Evolutionary conservation across 1,140 invertebrate genomes (phyloP), one percentile per base, ranked within the genome.

Genomic region (Rhyzopertha dominica): DNA sequence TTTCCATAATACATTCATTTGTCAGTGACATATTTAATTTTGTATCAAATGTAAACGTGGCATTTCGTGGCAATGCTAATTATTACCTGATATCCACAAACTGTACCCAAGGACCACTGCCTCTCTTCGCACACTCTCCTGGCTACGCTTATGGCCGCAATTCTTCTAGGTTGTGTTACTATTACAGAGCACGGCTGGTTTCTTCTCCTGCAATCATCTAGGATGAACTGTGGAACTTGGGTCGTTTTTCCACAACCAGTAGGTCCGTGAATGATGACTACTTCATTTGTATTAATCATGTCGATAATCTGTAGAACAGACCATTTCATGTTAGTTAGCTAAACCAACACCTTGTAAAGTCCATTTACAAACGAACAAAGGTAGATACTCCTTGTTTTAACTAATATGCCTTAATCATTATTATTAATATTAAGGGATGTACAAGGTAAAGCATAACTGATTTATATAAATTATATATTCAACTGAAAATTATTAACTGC

Each of bases 141-240:
- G 3, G 94, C 85, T 22, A 97, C 78, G 32, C 87, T 87, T 12
- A 95, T 82, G 2, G 94, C 90, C 14, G 92, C 88, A 50, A 98
- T 85, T 60, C 87, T 78, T 5, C 94, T 75, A 0, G 95, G 94
- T 63, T 98, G 90, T 0, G 91, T 90, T 17, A 92, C 83, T 22
- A 93, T 79, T 58, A 98, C 92, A 54, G 83, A 84, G 59, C 77
- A 80, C 37, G 71, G 65, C 29, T 67, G 65, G 13, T 72, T 73
- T 10, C 74, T 72, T 8, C 74, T 66, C 35, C 69, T 74, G 61
- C 77, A 79, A 43, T 81, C 69, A 65, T 95, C 85, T 17, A 95
- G 65, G 49, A 96, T 85, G 72, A 85, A 90, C 62, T 95, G 90
- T 0, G 89, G 88, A 2, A 91, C 80, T 74, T 90, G 87, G 0